Percentiles rank a stretch among this genome's conserved stretches.
These are phyloP conservation scores for Calcarius lapponicus DNA, from an alignment of 2,797 vertebrate genomes.

Conservation along the genomic window DNA sequence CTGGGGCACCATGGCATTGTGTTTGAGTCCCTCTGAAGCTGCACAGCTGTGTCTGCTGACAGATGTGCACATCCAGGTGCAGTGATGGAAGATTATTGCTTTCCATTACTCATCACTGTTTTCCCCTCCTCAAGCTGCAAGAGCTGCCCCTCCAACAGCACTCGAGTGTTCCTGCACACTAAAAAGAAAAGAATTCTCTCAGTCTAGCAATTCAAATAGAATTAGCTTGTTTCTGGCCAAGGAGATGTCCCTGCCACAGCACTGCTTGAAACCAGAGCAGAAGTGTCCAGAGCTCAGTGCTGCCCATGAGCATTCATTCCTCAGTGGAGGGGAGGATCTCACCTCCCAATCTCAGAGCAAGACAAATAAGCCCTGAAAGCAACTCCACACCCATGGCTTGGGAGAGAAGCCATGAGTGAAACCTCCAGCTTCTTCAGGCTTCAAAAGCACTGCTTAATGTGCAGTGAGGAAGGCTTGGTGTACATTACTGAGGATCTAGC, in stretches of 20 bases:
- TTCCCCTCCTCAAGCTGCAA: not conserved
- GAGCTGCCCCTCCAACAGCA: not conserved
- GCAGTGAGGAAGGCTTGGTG: not conserved
- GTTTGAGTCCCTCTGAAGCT: not conserved
- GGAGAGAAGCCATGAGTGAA: not conserved
- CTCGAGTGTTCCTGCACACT: not conserved
- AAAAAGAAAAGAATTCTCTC: not conserved
- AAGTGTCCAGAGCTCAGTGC: not conserved
- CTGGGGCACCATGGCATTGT: not conserved
- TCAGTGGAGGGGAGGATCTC: not conserved
- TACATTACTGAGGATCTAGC: not conserved
- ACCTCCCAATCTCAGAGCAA: not conserved
- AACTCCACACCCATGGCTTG: not conserved
- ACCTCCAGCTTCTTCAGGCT: not conserved
- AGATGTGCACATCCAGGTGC: not conserved
- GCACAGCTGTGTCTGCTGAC: not conserved
- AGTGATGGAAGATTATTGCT: not conserved
- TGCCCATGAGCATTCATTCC: not conserved
- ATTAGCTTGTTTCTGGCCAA: not conserved
- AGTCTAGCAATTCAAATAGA: not conserved
- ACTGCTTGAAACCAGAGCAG: not conserved
- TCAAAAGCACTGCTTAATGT: not conserved
- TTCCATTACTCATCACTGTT: not conserved
- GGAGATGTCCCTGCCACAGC: not conserved
- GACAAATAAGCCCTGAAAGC: not conserved